These are phyloP conservation scores for Cryptoleucopteryx plumbea DNA, from an alignment of 2,113 vertebrate genomes.

Conservation along the genomic window DNA sequence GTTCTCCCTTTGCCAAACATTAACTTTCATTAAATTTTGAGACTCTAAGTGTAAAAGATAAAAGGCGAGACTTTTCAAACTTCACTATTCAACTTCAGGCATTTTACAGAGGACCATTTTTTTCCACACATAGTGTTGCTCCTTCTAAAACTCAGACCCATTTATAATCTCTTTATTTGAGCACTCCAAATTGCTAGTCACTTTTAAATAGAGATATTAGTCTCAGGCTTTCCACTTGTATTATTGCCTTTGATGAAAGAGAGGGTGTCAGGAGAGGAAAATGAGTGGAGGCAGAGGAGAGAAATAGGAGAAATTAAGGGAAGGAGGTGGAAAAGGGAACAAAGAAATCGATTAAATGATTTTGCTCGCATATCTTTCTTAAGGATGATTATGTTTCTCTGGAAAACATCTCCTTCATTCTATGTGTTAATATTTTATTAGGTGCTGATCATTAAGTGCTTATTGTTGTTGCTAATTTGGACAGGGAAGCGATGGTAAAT, in stretches of 20 bases:
- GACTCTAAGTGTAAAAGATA: not conserved
- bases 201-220: not conserved
- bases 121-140: not conserved
- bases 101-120: not conserved
- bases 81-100: not conserved
- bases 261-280: not conserved
- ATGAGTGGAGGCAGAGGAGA: slow-evolving; percentile 19
- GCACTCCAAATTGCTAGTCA: not conserved
- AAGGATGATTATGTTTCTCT: not conserved
- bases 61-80: not conserved
- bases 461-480: not conserved
- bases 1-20: not conserved
- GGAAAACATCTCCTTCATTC: not conserved
- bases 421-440: slow-evolving; percentile 10
- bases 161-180: not conserved
- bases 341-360: not conserved
- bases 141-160: not conserved
- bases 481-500: not conserved
- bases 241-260: not conserved
- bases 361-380: not conserved
- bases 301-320: not conserved
- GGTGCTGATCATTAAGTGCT: not conserved
- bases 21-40: not conserved
- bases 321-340: slow-evolving; percentile 13
- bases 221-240: not conserved